Evolutionary conservation across 2,797 vertebrate genomes (phyloP).

Genomic region (Crocidura indochinensis): DNA sequence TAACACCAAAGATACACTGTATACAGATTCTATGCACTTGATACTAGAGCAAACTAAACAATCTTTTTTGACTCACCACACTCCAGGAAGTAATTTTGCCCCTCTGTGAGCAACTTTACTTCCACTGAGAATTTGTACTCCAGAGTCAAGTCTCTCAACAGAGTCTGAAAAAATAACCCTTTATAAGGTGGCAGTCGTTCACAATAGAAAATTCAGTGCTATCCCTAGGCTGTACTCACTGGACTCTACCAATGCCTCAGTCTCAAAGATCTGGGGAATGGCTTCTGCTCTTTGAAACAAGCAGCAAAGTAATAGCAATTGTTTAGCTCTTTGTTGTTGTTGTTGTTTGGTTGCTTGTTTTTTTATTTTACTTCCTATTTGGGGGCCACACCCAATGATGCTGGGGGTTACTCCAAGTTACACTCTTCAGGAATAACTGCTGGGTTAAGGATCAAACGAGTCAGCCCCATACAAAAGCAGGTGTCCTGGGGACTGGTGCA

Average conservation of each 20-base stretch:
- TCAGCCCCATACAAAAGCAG: no score
- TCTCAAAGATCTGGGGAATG: not conserved
- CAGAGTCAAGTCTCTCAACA: not conserved
- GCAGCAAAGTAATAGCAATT: not conserved
- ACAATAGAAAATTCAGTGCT: not conserved
- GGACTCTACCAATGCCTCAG: not conserved
- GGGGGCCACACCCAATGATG: no score
- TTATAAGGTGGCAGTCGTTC: not conserved
- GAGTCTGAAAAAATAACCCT: not conserved
- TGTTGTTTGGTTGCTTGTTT: no score
- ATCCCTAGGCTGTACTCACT: not conserved
- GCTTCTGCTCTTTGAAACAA: not conserved
- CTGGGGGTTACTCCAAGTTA: no score
- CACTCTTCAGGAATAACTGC: no score
- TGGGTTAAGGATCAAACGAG: no score
- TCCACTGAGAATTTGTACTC: not conserved
- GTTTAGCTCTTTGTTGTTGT: not conserved
- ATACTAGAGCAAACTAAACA: not conserved
- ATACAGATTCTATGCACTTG: not conserved
- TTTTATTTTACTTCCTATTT: no score
- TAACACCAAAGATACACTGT: slow-evolving; percentile 21
- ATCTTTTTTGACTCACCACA: not conserved
- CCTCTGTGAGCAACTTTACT: not conserved
- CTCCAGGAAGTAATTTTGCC: slow-evolving; percentile 23
- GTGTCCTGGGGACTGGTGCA: no score